A percentile compares a stretch with the other conserved stretches of the same genome.
Conservation (phyloP, 2,797 vertebrate species). For the Lophius americanus region DNA sequence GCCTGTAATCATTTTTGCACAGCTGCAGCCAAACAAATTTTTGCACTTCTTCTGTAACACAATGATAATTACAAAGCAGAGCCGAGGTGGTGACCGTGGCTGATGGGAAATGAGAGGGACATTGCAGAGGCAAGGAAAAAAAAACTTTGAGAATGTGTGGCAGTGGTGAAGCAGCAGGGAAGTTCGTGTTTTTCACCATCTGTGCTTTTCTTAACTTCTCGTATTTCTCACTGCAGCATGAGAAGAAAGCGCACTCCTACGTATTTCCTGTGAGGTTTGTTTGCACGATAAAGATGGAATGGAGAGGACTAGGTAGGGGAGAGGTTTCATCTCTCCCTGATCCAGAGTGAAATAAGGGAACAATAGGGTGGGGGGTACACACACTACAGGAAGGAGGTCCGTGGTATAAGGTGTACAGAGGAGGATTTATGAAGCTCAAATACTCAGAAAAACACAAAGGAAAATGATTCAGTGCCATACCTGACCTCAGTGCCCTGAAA, state of each 20-base stretch:
- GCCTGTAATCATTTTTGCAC: constrained; percentile 15
- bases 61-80: constrained; percentile 40
- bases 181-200: constrained; percentile 57
- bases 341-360: constrained; percentile 26
- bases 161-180: constrained; percentile 27
- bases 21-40: constrained; percentile 29
- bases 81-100: constrained; percentile 52
- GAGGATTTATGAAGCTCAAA: constrained; percentile 2
- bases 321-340: constrained; percentile 12
- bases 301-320: constrained; percentile 20
- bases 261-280: constrained; percentile 1
- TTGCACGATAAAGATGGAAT: constrained; percentile 16
- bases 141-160: constrained; percentile 9
- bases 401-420: constrained; percentile 37
- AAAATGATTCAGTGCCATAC: background rate
- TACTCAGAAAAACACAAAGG: constrained; percentile 1
- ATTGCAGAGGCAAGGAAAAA: constrained; percentile 38
- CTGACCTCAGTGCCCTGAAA: constrained; percentile 36
- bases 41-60: constrained; percentile 34
- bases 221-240: constrained; percentile 28
- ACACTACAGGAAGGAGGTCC: constrained; percentile 25
- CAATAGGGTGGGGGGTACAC: constrained; percentile 32
- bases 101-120: constrained; percentile 72
- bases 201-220: constrained; percentile 35
- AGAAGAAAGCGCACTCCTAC: background rate